Base-by-base conservation (phyloP, 92 coral and sea anemone species). In the Epizoanthus fatuus region DNA sequence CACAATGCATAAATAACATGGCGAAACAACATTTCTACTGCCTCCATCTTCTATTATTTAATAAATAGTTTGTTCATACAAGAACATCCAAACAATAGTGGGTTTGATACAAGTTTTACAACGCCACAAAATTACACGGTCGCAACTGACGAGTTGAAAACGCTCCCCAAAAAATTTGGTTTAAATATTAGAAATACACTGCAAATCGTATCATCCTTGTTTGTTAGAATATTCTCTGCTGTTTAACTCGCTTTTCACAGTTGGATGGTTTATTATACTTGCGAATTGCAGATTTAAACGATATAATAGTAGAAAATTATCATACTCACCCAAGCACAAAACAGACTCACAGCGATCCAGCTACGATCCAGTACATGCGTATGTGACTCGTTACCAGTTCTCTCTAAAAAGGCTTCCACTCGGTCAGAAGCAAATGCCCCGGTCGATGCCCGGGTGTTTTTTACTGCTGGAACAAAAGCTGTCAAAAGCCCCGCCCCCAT, bases 161-260 rank as follows among this genome's bases (percentile, higher is more conserved):
- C 63, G 63, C 45, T 57, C 63, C 63, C 63, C n/a, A 6, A 57
- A 57, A 57, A 57, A 10, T 1, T 57, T 4, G 63, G 63, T 57
- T 57, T 57, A 57, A 57, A 13, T 57, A 57, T 4, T 57, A 57
- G 63, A 57, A 57, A 56, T 56, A 56, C 63, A 56, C 17, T 12
- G 63, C 63, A 56, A 58, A 58, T 58, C 64, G 1, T 58, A 58
- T 58, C 64, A 58, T 16, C 64, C 64, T 58, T 58, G 64, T 58
- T 58, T 58, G 64, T 58, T n/a, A 58, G 64, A 58, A 58, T 58
- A 58, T 58, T 58, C 64, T 58, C 64, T 58, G 64, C 64, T 58
- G 64, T 58, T 58, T 58, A 58, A 58, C 64, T 58, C 64, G 64
- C 6, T 16, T 58, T 58, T 58, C 64, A 58, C 64, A 58, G 64